Evolutionary conservation across 2,888 invertebrate species (phyloP).

Genomic region (Pseudococcus jackbeardsleyi): DNA sequence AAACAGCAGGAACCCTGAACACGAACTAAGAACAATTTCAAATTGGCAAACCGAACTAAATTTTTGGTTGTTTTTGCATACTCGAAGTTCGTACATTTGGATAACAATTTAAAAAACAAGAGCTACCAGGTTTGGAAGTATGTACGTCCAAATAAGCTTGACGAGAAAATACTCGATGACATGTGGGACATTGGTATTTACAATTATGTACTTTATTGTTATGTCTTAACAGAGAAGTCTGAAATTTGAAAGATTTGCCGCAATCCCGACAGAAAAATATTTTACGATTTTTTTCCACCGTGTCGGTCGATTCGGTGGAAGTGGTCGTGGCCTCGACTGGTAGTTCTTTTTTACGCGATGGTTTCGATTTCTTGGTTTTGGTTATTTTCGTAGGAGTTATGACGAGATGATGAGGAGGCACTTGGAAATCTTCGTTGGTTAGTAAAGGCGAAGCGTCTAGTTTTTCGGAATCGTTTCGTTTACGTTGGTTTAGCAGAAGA

Average conservation of each 20-base stretch:
- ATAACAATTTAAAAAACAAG: conserved; percentile 67
- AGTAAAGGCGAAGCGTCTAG: conserved; percentile 6
- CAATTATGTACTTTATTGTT: conserved; percentile 68
- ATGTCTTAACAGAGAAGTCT: conserved; percentile 68
- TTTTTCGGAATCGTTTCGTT: conserved; percentile 51
- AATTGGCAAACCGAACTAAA: not conserved
- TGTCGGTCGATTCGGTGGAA: not conserved
- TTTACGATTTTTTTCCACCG: conserved; percentile 66
- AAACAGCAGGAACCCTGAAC: conserved; percentile 46
- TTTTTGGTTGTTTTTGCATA: conserved; percentile 1
- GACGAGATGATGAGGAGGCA: conserved; percentile 50
- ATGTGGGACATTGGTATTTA: conserved; percentile 68
- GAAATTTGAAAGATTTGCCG: conserved; percentile 68
- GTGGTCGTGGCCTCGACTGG: not conserved
- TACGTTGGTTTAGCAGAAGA: conserved; percentile 66
- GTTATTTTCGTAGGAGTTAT: conserved; percentile 26
- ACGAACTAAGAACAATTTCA: conserved; percentile 17
- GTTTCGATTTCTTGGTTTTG: conserved; percentile 35
- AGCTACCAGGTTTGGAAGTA: conserved; percentile 68
- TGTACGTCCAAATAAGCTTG: conserved; percentile 68
- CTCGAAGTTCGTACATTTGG: conserved; percentile 33
- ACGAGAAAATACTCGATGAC: conserved; percentile 68
- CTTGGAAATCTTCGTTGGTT: conserved; percentile 55
- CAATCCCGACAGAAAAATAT: conserved; percentile 68
- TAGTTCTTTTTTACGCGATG: not conserved